A percentile compares a stretch with the other conserved stretches of the same genome.
phyloP scores from a whole-genome alignment of 2,113 vertebrate species.

The Actenoides lindsayi region DNA sequence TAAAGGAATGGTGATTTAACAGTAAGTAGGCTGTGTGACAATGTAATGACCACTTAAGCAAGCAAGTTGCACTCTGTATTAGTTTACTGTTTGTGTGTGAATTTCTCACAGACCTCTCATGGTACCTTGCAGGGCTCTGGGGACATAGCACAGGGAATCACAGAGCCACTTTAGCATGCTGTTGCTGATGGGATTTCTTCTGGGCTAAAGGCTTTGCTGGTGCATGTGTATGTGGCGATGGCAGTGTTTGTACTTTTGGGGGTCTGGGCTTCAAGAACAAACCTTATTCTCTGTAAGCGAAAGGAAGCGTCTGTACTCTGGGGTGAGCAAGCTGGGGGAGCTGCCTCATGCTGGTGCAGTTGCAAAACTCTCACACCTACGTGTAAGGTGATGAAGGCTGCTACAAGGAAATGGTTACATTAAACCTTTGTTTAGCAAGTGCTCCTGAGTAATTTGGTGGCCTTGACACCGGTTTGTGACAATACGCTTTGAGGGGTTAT shows the following conservation, averaged over 20 bases:
- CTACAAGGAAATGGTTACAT: neutral
- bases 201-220: neutral
- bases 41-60: neutral
- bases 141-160: neutral
- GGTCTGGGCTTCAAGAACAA: neutral
- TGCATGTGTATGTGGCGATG: accelerated
- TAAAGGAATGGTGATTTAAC: neutral
- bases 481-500: neutral
- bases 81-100: neutral
- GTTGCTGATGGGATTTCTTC: neutral
- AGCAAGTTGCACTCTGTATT: neutral
- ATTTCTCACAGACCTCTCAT: neutral
- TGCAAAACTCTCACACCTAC: neutral
- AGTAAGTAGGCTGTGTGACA: neutral
- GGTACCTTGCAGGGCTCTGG: neutral
- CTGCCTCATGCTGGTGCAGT: neutral
- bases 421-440: neutral
- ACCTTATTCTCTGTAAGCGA: neutral
- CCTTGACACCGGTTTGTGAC: neutral
- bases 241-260: neutral
- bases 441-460: neutral
- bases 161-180: neutral
- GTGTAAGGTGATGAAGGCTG: neutral
- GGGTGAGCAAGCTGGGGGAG: neutral
- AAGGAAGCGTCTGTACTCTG: accelerated